Evolutionary conservation across 2,797 vertebrate species (phyloP).

Genomic region (Crenichthys baileyi): DNA sequence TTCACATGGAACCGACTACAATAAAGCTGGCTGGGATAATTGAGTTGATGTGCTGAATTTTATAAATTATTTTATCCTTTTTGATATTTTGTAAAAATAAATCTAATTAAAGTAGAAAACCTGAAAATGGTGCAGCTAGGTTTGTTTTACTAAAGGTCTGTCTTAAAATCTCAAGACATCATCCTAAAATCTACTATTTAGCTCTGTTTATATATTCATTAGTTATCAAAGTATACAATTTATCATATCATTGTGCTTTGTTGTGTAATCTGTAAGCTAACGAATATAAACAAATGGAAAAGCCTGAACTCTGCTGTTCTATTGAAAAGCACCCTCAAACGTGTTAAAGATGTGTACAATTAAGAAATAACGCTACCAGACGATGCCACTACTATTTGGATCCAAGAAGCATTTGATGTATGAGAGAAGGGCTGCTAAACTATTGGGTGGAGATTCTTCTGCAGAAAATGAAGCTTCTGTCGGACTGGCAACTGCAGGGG

Average conservation of each 20-base stretch:
- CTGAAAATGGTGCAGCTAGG: background rate
- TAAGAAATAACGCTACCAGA: background rate
- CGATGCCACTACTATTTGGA: background rate
- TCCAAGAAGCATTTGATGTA: too few species aligned
- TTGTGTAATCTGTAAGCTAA: background rate
- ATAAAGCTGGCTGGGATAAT: conserved; percentile 69
- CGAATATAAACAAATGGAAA: background rate
- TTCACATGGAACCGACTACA: conserved; percentile 63
- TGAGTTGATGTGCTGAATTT: conserved; percentile 33
- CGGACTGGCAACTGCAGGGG: background rate
- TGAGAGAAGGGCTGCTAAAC: too few species aligned
- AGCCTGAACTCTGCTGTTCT: background rate
- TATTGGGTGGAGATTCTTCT: too few species aligned
- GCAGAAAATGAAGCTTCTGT: too few species aligned
- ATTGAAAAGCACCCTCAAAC: background rate
- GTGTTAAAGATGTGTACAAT: background rate
- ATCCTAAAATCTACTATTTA: background rate
- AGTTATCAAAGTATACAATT: background rate
- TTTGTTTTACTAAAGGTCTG: background rate
- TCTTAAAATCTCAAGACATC: background rate
- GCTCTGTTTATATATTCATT: background rate
- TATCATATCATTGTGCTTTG: background rate
- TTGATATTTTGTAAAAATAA: background rate
- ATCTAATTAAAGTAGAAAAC: background rate
- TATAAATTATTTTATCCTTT: background rate